Conservation (phyloP, 2,113 vertebrate genomes). For the Propithecus coquereli region DNA sequence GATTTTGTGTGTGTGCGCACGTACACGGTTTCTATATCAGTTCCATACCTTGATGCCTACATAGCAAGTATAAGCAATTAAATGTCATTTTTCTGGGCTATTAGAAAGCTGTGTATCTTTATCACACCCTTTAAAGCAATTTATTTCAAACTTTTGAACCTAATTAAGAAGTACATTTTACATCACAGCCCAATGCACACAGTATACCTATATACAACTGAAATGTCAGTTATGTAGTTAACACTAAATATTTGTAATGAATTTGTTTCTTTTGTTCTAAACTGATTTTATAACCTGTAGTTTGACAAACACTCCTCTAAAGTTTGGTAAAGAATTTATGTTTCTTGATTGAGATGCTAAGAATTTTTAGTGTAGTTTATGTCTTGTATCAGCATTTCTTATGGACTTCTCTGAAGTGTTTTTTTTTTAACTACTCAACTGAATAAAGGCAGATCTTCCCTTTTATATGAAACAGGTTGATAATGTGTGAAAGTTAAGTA, state of each 20-base stretch:
- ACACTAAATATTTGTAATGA: neutral
- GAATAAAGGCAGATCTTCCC: constrained; percentile 14
- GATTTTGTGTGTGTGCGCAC: neutral
- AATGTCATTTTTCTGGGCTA: neutral
- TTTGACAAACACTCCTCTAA: neutral
- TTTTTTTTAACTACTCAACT: neutral
- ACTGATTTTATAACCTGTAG: neutral
- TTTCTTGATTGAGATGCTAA: constrained; percentile 12
- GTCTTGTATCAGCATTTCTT: neutral
- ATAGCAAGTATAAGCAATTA: neutral
- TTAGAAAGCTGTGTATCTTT: neutral
- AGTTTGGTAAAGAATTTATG: constrained; percentile 25
- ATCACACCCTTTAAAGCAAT: neutral
- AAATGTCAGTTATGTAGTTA: neutral
- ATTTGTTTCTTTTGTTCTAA: neutral
- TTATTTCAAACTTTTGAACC: neutral
- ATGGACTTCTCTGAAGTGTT: neutral
- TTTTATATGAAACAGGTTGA: neutral
- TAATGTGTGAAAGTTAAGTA: constrained; percentile 5
- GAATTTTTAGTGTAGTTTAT: constrained; percentile 7
- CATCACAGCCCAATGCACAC: neutral
- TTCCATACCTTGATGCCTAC: neutral
- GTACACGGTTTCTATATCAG: neutral
- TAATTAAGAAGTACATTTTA: neutral
- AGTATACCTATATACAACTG: neutral